Conservation (phyloP, 1,140 invertebrate genomes). For the Phortica variegata region DNA sequence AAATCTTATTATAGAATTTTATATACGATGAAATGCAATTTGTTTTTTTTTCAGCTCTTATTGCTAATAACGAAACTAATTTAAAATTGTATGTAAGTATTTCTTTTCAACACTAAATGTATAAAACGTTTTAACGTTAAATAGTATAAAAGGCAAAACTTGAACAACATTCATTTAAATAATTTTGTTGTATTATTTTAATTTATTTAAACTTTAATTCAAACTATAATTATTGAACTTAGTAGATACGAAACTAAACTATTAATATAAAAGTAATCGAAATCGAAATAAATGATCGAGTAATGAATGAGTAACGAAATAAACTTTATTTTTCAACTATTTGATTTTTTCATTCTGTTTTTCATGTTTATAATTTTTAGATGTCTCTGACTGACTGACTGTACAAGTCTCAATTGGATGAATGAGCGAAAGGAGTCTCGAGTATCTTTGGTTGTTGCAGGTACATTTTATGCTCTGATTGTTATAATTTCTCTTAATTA, state of each 20-base stretch:
- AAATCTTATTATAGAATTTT: too few species aligned
- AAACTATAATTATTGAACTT: slow-evolving; percentile 16
- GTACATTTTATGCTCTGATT: not conserved
- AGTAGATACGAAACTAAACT: slow-evolving; percentile 35
- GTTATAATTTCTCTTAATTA: not conserved
- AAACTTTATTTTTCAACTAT: slow-evolving; percentile 11
- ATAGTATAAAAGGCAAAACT: slow-evolving; percentile 18
- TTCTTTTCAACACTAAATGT: not conserved
- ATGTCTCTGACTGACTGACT: slow-evolving; percentile 27
- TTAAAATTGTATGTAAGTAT: too few species aligned
- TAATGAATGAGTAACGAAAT: slow-evolving; percentile 24
- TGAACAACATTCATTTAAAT: slow-evolving; percentile 36
- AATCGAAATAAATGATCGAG: slow-evolving; percentile 34
- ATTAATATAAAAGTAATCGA: slow-evolving; percentile 19
- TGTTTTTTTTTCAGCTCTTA: slow-evolving; percentile 27
- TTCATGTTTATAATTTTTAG: slow-evolving; percentile 18
- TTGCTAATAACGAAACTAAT: slow-evolving; percentile 39
- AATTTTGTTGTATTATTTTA: slow-evolving; percentile 12
- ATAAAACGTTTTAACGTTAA: too few species aligned
- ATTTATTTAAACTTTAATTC: too few species aligned
- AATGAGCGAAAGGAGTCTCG: slow-evolving; percentile 10
- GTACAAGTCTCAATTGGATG: too few species aligned
- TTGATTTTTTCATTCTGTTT: slow-evolving; percentile 3
- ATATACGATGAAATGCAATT: slow-evolving; percentile 49
- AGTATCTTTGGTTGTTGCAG: slow-evolving; percentile 50